Evolutionary conservation across 2,888 invertebrate genomes (phyloP), one percentile per base, ranked within the genome.

Genomic region (Zygogramma bicolorata): DNA sequence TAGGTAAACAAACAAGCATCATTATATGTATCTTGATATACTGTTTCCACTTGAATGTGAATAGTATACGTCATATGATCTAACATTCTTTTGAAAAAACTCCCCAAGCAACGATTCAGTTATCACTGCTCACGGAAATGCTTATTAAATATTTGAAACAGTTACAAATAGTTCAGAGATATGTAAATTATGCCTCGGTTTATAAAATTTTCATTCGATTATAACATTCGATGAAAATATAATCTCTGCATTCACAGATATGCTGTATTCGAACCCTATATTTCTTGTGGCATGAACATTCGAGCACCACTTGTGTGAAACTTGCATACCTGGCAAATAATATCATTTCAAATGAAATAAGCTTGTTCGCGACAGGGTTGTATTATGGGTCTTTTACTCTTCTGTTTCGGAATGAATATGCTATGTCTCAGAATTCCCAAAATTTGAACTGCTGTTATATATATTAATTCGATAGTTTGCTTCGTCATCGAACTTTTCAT

Each of bases 271-370:
- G 60, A 62, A 67, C 59, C 68, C 70, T 70, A 73, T 75, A 74
- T 75, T 77, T 73, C 74, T 70, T 74, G 74, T 63, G 58, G 67
- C 65, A 69, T 72, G 66, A 77, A 74, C 66, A 71, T 75, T 77
- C 65, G 53, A 77, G 77, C 71, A 76, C 77, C 77, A 74, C 77
- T 77, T 74, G 72, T 75, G 68, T 69, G 71, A 67, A 77, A 72
- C 75, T 75, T 73, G 75, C 74, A 74, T 75, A 75, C 75, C 75
- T 72, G 53, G 74, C 72, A 70, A 75, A 74, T 74, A 77, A 72
- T 75, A 75, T 77, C 40, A 75, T 73, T 77, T 76, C 65, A 71
- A 73, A 72, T 67, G 70, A 61, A 65, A 58, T 71, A 34, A 62
- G 68, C 62, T 69, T 70, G 69, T 65, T 58, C 49, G 58, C 8